Evolutionary conservation across 2,113 vertebrate species (phyloP).

Genomic region (Corydoras sp.): DNA sequence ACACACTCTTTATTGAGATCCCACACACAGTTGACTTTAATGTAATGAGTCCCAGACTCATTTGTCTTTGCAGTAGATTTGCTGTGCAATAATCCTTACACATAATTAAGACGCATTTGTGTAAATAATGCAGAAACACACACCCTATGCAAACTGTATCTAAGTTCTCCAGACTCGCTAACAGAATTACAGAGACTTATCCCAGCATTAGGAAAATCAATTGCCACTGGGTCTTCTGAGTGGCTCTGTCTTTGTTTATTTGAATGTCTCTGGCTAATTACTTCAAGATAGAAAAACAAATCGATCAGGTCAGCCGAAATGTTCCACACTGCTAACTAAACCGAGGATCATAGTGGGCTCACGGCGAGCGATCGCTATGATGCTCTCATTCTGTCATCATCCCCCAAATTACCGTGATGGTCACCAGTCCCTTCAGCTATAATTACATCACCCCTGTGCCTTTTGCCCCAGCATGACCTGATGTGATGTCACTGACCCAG

Average conservation of each 20-base stretch:
- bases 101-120: too few species aligned
- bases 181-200: constrained; percentile 19
- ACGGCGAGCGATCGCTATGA: background rate
- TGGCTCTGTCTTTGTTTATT: constrained; percentile 27
- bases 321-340: constrained; percentile 7
- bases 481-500: constrained; percentile 34
- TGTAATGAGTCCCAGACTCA: too few species aligned
- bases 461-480: constrained; percentile 3
- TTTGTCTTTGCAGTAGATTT: too few species aligned
- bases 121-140: background rate
- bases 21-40: too few species aligned
- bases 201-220: constrained; percentile 15
- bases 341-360: constrained; percentile 9
- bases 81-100: too few species aligned
- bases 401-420: constrained; percentile 11
- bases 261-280: constrained; percentile 25
- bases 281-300: constrained; percentile 30
- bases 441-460: constrained; percentile 32
- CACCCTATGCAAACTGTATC: background rate
- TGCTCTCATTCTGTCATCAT: constrained; percentile 39
- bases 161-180: background rate
- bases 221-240: constrained; percentile 3
- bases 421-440: constrained; percentile 19
- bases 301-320: constrained; percentile 12
- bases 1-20: too few species aligned